phyloP scores from a whole-genome alignment of 2,797 vertebrate genomes.

The Rhynchonycteris naso region DNA sequence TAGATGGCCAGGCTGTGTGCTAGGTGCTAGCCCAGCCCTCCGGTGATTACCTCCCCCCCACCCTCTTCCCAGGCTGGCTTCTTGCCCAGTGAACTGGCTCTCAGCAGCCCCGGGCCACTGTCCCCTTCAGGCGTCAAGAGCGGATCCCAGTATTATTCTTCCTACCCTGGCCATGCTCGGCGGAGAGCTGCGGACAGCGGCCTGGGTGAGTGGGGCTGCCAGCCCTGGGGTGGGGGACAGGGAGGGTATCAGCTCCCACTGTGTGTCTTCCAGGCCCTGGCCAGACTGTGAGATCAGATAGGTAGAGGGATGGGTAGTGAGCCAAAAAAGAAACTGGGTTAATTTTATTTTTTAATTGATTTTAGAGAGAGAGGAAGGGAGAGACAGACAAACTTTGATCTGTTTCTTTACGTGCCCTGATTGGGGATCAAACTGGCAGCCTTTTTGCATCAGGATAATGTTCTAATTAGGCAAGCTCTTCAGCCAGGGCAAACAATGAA shows the following conservation, averaged over 20 bases:
- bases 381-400: no score
- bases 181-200: constrained; percentile 93
- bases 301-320: not conserved
- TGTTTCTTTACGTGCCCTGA: no score
- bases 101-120: constrained; percentile 93
- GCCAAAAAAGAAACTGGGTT: not conserved
- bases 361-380: no score
- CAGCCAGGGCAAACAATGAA: no score
- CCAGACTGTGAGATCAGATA: not conserved
- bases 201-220: constrained; percentile 89
- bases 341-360: no score
- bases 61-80: constrained; percentile 90
- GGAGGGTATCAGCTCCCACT: not conserved
- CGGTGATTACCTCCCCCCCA: not conserved
- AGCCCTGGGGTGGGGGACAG: not conserved
- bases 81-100: constrained; percentile 93
- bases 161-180: constrained; percentile 94
- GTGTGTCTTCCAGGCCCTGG: not conserved
- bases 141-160: constrained; percentile 94
- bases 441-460: no score
- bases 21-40: accelerated
- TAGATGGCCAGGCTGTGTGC: not conserved
- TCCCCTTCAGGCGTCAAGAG: constrained; percentile 95
- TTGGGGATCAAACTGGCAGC: no score
- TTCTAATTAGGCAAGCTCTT: no score